Percentiles rank a stretch among this genome's conserved stretches.
phyloP scores from a whole-genome alignment of 2,113 vertebrate species.

The Kobus ellipsiprymnus region DNA sequence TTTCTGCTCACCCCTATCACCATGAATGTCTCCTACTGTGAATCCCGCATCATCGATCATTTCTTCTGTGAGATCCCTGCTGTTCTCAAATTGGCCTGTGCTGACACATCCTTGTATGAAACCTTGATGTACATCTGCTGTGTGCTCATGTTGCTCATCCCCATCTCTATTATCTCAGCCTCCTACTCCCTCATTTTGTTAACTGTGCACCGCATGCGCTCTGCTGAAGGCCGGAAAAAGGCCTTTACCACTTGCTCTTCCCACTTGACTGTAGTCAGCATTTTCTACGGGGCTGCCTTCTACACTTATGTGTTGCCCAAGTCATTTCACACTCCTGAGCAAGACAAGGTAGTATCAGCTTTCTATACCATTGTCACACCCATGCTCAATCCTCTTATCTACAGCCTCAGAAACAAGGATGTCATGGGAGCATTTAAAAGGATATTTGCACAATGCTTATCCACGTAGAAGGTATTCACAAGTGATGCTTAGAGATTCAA shows the following conservation, averaged over 20 bases:
- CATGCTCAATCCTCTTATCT: slow-evolving; percentile 42
- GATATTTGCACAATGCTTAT: background rate
- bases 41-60: background rate
- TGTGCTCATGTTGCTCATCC: slow-evolving; percentile 35
- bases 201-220: slow-evolving; percentile 6
- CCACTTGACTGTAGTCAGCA: slow-evolving; percentile 56
- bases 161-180: slow-evolving; percentile 1
- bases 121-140: slow-evolving; percentile 24
- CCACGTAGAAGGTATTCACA: background rate
- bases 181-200: slow-evolving; percentile 32
- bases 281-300: slow-evolving; percentile 24
- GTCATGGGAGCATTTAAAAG: background rate
- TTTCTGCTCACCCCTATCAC: slow-evolving; percentile 46
- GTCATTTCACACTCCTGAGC: slow-evolving; percentile 5
- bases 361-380: slow-evolving; percentile 35
- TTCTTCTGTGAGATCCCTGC: slow-evolving; percentile 51
- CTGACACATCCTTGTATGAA: slow-evolving; percentile 31
- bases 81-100: slow-evolving; percentile 42
- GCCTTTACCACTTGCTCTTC: slow-evolving; percentile 62
- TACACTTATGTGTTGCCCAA: slow-evolving; percentile 16
- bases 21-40: slow-evolving; percentile 38
- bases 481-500: background rate
- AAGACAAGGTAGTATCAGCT: slow-evolving; percentile 26
- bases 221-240: slow-evolving; percentile 21
- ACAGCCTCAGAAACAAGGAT: slow-evolving; percentile 35